Conservation (phyloP, 2,113 vertebrate genomes). For the Opisthocomus hoazin region DNA sequence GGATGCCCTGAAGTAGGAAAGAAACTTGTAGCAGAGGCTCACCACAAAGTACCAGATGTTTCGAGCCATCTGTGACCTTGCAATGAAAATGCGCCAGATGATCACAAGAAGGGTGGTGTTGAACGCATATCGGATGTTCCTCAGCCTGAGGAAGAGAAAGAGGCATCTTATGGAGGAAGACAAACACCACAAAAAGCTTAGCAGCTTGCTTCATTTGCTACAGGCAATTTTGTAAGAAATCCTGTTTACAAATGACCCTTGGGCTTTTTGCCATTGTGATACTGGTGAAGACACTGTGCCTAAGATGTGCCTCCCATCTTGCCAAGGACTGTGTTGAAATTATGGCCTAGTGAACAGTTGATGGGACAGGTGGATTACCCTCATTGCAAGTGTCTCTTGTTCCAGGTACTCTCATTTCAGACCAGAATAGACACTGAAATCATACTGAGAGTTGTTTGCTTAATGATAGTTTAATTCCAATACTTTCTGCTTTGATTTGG, state of each 20-base stretch:
- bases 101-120: conserved; percentile 88
- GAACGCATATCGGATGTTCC: conserved; percentile 90
- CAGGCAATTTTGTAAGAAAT: background rate
- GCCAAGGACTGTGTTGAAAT: background rate
- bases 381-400: background rate
- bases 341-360: background rate
- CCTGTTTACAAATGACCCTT: background rate
- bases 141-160: conserved; percentile 74
- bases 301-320: background rate
- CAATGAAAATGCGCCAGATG: conserved; percentile 93
- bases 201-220: background rate
- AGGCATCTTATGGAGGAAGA: background rate
- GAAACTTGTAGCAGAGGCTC: conserved; percentile 94
- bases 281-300: background rate
- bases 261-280: background rate
- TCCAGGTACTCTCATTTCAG: background rate
- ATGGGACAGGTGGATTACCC: background rate
- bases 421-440: background rate
- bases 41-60: conserved; percentile 98
- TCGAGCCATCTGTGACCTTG: conserved; percentile 91
- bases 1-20: conserved; percentile 93
- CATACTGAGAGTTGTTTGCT: background rate
- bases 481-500: background rate
- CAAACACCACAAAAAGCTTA: background rate
- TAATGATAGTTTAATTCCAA: background rate